These are phyloP conservation scores for Macheiramphus alcinus DNA, from an alignment of 2,113 vertebrate species.

Conservation along the genomic window DNA sequence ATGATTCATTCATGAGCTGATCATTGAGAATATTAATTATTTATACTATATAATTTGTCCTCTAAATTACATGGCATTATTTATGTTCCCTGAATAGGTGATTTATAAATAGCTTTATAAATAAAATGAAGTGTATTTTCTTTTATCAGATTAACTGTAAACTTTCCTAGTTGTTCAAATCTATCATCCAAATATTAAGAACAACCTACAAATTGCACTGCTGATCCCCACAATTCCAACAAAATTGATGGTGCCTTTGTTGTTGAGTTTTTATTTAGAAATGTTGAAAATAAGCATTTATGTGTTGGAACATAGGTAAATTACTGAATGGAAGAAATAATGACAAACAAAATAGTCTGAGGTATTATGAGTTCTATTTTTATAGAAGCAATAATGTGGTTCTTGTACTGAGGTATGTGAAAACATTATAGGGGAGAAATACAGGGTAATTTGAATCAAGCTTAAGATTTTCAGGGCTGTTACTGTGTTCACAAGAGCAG, in stretches of 20 bases:
- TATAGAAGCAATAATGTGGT: not conserved
- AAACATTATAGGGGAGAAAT: not conserved
- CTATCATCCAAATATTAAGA: not conserved
- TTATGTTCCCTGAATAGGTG: not conserved
- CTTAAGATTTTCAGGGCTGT: not conserved
- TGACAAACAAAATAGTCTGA: not conserved
- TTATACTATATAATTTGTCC: not conserved
- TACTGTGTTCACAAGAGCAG: not conserved
- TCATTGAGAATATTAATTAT: slow-evolving; percentile 12
- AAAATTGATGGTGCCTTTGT: not conserved
- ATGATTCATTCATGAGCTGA: not conserved
- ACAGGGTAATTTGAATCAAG: not conserved
- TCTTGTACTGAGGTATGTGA: not conserved
- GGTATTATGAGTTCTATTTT: not conserved
- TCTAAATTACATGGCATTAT: not conserved
- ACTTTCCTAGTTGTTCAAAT: not conserved
- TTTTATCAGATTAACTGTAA: not conserved
- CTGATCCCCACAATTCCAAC: not conserved
- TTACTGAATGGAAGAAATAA: not conserved
- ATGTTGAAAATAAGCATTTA: not conserved
- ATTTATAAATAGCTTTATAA: not conserved
- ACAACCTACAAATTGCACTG: not conserved
- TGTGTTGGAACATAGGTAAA: not conserved
- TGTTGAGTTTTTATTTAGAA: not conserved
- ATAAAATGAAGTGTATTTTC: not conserved